These are phyloP conservation scores for Rhincodon typus DNA, from an alignment of 2,797 vertebrate species.

Conservation along the genomic window DNA sequence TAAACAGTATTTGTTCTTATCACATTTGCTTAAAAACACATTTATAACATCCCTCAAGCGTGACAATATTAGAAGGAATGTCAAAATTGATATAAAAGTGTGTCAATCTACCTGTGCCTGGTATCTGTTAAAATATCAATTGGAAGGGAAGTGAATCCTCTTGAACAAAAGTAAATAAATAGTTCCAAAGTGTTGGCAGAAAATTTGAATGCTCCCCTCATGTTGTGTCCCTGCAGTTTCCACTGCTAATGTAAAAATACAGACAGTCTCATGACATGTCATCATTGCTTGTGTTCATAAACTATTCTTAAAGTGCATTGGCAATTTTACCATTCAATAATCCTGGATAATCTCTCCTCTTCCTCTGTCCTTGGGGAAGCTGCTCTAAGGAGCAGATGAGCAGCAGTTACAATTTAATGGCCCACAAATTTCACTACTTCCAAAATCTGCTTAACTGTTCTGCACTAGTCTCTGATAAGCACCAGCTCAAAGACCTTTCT, in stretches of 20 bases:
- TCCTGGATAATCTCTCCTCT: too few relatives aligned
- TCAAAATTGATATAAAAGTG: neutral
- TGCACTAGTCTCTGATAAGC: too few relatives aligned
- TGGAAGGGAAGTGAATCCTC: neutral
- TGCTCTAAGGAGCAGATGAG: neutral
- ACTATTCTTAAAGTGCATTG: neutral
- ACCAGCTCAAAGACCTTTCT: too few relatives aligned
- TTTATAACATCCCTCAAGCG: neutral
- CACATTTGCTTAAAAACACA: neutral
- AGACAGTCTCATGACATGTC: neutral
- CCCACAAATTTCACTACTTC: neutral
- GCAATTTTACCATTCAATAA: too few relatives aligned
- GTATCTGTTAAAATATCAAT: slow-evolving; percentile 9
- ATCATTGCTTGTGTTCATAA: neutral
- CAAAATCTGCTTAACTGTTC: too few relatives aligned
- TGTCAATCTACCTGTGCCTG: neutral
- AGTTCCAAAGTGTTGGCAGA: too few relatives aligned
- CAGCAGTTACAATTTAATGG: neutral
- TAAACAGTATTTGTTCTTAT: neutral
- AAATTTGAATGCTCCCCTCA: neutral
- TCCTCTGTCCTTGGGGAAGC: too few relatives aligned
- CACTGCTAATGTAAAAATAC: neutral
- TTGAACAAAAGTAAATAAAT: slow-evolving; percentile 12
- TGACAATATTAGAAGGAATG: neutral
- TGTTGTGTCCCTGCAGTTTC: neutral